Evolutionary conservation across 2,888 invertebrate genomes (phyloP), one percentile per base, ranked within the genome.

Genomic region (Dendrolimus houi): DNA sequence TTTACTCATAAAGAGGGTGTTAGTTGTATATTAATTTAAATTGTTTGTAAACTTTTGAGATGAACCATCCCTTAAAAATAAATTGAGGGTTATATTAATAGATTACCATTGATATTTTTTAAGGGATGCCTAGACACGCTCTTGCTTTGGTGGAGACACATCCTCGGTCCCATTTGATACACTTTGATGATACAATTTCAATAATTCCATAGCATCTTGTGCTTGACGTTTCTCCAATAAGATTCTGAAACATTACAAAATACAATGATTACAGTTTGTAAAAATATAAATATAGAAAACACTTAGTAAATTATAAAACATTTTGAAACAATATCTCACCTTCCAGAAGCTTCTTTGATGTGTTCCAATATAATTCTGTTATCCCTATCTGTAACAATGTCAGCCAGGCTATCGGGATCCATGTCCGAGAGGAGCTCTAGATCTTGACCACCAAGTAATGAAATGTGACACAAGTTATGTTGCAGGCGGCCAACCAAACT

Each of bases 321-420:
- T 3, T 14, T 12, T 14, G 53, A 52, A 52, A 13, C 66, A 72
- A 29, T 29, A 52, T 8, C 41, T 58, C 41, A 95, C 93, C 95
- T 92, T 75, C 96, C 96, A 69, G 96, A 95, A 42, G 95, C 96
- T 88, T 96, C 96, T 82, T 96, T 95, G 63, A 95, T 90, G 81
- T 95, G 95, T 77, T 95, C 95, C 74, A 95, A 83, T 77, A 96
- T 96, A 67, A 94, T 93, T 78, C 93, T 93, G 78, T 94, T 94
- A 66, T 93, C 94, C 77, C 93, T 93, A 70, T 93, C 94, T 56
- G 93, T 93, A 42, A 95, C 94, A 72, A 97, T 95, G 75, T 97
- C 96, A 59, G 95, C 95, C 71, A 97, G 91, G 63, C 96, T 96
- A 65, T 97, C 96, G 8, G 96, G 96, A 85, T 97, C 96, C 96